Evolutionary conservation across 2,888 invertebrate genomes (phyloP).

Genomic region (Drepanosiphum platanoidis): DNA sequence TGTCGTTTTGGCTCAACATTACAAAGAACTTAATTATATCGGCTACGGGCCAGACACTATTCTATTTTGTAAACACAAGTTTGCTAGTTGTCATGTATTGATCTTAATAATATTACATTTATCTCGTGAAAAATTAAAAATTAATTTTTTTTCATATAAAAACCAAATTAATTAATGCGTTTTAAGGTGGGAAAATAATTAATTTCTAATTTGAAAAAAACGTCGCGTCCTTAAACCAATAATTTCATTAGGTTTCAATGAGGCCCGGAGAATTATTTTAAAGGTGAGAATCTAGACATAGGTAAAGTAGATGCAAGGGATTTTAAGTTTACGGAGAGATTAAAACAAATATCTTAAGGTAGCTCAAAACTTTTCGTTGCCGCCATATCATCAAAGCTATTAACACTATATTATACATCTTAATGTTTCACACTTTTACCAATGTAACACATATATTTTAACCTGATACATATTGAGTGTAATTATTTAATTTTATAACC

Average conservation of each 20-base stretch:
- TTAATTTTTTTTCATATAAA: too few relatives aligned
- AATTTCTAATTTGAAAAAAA: not conserved
- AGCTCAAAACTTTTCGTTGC: constrained; percentile 13
- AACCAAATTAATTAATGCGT: not conserved
- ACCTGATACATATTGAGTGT: too few relatives aligned
- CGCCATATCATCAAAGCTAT: constrained; percentile 12
- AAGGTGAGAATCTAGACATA: not conserved
- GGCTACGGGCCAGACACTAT: constrained; percentile 9
- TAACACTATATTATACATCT: not conserved
- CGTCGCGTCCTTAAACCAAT: not conserved
- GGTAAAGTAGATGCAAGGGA: constrained; percentile 2
- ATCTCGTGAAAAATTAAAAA: not conserved
- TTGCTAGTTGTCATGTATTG: not conserved
- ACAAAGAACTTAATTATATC: constrained; percentile 4
- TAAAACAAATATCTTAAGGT: constrained; percentile 17
- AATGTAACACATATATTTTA: not conserved
- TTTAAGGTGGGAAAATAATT: too few relatives aligned
- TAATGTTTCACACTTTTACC: not conserved
- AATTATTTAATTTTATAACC: too few relatives aligned
- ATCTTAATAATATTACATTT: not conserved
- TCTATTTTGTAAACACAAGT: not conserved
- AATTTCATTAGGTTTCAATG: not conserved
- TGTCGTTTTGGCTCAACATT: constrained; percentile 20
- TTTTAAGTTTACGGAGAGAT: constrained; percentile 44
- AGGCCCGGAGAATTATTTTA: not conserved